Conservation (phyloP, 2,888 invertebrate genomes). For the Coelinius sp. region DNA sequence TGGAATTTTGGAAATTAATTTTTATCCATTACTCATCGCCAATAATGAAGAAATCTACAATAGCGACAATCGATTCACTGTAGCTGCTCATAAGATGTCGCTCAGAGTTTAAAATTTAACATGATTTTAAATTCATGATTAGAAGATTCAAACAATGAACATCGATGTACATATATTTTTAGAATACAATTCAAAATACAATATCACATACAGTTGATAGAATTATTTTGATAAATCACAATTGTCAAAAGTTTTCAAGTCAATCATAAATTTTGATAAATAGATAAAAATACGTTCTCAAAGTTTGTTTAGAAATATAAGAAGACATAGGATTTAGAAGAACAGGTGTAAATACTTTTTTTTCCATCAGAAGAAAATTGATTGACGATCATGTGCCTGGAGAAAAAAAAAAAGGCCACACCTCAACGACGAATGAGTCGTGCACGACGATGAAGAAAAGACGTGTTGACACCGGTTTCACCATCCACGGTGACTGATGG, state of each 20-base stretch:
- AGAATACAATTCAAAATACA: slow-evolving; percentile 11
- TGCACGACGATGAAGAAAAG: slow-evolving; percentile 56
- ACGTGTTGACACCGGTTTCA: slow-evolving; percentile 47
- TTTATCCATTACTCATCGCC: no score
- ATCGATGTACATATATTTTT: slow-evolving; percentile 11
- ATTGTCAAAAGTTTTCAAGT: no score
- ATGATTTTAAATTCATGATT: not conserved
- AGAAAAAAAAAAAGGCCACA: not conserved
- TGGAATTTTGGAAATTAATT: no score
- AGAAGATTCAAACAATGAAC: not conserved
- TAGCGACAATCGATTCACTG: not conserved
- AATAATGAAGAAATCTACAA: not conserved
- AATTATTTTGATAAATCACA: not conserved
- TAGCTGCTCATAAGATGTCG: not conserved
- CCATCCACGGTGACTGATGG: slow-evolving; percentile 57
- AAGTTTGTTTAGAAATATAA: not conserved
- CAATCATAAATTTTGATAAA: not conserved
- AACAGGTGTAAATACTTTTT: no score
- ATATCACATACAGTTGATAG: slow-evolving; percentile 18
- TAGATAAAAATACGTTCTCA: not conserved
- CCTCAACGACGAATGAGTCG: slow-evolving; percentile 58
- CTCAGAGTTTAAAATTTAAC: not conserved
- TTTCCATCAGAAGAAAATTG: slow-evolving; percentile 7
- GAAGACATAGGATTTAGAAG: not conserved
- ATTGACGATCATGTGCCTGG: slow-evolving; percentile 8